Base-by-base conservation (phyloP, 1,140 invertebrate species). In the Phenacoccus solenopsis region DNA sequence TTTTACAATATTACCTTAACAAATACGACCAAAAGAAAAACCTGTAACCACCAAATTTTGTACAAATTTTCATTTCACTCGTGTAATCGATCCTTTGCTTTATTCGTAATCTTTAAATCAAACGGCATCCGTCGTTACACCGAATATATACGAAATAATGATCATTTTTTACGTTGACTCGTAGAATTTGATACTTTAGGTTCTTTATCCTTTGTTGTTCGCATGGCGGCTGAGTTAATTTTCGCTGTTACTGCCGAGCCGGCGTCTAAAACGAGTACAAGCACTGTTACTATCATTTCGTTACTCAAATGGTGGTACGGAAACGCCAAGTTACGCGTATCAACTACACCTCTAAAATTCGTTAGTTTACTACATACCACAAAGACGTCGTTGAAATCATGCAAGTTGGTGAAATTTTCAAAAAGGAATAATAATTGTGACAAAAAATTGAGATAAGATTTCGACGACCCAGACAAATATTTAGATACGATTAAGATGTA, bases 121-220 rank as follows among this genome's bases (percentile, higher is more conserved):
- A 49, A n/a, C n/a, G n/a, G n/a, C 38, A 49, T 9, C 38, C 38
- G 38, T n/a, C n/a, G 38, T 49, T 49, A 49, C 38, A n/a, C 20
- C 20, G 16, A 49, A 49, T 49, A 32, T 32, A 49, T 49, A 49
- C 25, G 21, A 64, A 64, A 27, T 25, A 64, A 64, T 64, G 16
- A 64, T 64, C 25, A 64, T 64, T 64, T 64, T 24, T 64, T 64
- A 16, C 59, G 59, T 20, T 64, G 59, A 27, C 25, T 64, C 22
- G 59, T 24, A 1, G 59, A 4, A 64, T 24, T 27, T 10, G 59
- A 64, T 10, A 16, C 16, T 64, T 64, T 64, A 25, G 20, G 59
- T 64, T 64, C 59, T 25, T 64, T 64, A 4, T 64, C 59, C 20
- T 64, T 64, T 9, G 59, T 64, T 64, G 59, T 64, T 64, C 59